phyloP scores from a whole-genome alignment of 1,140 invertebrate species.

The Pseudomyrmex dendroicus region DNA sequence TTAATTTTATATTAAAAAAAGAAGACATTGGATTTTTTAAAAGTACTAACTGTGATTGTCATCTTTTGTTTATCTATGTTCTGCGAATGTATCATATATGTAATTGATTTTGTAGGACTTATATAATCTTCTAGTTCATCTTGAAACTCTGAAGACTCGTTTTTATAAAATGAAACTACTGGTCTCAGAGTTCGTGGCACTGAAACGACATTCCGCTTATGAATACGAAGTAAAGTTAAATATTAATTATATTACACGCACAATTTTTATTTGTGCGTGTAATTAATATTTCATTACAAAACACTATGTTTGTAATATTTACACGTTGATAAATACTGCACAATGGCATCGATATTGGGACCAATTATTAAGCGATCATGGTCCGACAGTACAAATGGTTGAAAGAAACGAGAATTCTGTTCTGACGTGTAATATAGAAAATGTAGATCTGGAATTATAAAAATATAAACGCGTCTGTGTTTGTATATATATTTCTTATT shows the following conservation, averaged over 20 bases:
- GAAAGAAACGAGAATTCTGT: conserved; percentile 63
- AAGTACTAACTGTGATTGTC: conserved; percentile 66
- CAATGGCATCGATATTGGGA: conserved; percentile 67
- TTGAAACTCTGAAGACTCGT: conserved; percentile 37
- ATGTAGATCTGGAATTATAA: conserved; percentile 70
- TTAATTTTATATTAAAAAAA: not conserved
- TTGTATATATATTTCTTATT: too few species aligned
- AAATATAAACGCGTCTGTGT: conserved; percentile 3
- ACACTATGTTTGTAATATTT: conserved; percentile 30
- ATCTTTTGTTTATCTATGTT: conserved; percentile 70
- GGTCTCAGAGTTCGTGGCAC: conserved; percentile 73
- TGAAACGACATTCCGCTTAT: conserved; percentile 45
- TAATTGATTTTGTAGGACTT: conserved; percentile 63
- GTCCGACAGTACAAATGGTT: conserved; percentile 66
- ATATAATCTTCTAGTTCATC: conserved; percentile 76
- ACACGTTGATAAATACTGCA: conserved; percentile 61
- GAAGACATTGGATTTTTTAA: not conserved
- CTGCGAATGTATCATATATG: conserved; percentile 73
- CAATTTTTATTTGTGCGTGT: not conserved
- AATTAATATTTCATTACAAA: conserved; percentile 16
- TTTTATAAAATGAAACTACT: conserved; percentile 25
- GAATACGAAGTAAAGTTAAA: conserved; percentile 2
- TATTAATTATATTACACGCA: too few species aligned
- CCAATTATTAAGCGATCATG: conserved; percentile 74
- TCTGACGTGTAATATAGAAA: conserved; percentile 75